Conservation (phyloP, 2,888 invertebrate genomes). For the Polymixis lichenea region DNA sequence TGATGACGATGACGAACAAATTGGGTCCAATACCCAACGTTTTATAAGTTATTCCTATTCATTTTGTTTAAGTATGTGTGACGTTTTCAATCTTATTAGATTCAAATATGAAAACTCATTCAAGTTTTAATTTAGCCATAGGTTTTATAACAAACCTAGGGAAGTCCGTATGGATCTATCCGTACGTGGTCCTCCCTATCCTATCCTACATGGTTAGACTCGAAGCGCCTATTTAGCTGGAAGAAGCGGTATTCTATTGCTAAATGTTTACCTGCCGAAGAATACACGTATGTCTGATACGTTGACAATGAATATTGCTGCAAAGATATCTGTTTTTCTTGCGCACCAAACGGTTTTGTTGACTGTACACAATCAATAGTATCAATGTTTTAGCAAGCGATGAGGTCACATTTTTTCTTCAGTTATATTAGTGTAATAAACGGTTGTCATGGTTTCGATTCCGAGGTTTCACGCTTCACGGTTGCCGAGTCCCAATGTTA, state of each 20-base stretch:
- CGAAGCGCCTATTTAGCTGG: too few relatives aligned
- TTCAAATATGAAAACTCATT: too few relatives aligned
- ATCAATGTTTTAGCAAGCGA: conserved; percentile 56
- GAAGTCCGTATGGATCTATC: too few relatives aligned
- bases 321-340: not conserved
- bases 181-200: too few relatives aligned
- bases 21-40: not conserved
- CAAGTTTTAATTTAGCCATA: too few relatives aligned
- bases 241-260: not conserved
- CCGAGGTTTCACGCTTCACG: conserved; percentile 71
- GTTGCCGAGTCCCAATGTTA: conserved; percentile 66
- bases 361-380: conserved; percentile 19
- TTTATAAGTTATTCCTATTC: not conserved
- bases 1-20: too few relatives aligned
- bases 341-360: not conserved
- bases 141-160: too few relatives aligned
- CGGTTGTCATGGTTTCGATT: conserved; percentile 70
- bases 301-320: not conserved
- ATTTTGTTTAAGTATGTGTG: not conserved
- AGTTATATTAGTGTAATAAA: conserved; percentile 63
- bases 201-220: too few relatives aligned
- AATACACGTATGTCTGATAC: not conserved
- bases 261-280: not conserved
- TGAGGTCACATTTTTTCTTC: conserved; percentile 66
- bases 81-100: too few relatives aligned